Conservation (phyloP, 2,113 vertebrate species). For the Lucifuga dentata region DNA sequence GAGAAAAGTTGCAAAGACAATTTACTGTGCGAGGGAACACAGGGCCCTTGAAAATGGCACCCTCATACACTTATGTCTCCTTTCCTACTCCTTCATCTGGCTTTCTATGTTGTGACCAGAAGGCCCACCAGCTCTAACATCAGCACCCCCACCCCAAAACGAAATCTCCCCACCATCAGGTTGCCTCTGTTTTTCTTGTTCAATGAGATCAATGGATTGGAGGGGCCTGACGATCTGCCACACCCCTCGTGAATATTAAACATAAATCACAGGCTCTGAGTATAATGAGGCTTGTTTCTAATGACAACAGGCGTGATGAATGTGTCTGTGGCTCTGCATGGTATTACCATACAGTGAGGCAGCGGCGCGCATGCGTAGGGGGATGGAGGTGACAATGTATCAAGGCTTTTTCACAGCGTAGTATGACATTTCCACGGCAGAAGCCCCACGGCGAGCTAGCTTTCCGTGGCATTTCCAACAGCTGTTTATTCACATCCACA, state of each 20-base stretch:
- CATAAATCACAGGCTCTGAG: constrained; percentile 64
- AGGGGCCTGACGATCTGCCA: constrained; percentile 60
- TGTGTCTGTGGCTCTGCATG: constrained; percentile 52
- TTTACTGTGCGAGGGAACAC: constrained; percentile 55
- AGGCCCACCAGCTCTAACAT: constrained; percentile 40
- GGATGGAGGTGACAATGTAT: constrained; percentile 32
- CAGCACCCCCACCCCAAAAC: not conserved
- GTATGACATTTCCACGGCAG: constrained; percentile 70
- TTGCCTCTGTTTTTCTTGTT: constrained; percentile 40
- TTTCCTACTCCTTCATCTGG: constrained; percentile 41
- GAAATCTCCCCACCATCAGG: not conserved
- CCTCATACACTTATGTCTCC: constrained; percentile 30
- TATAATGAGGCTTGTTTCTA: constrained; percentile 75
- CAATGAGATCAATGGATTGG: constrained; percentile 64
- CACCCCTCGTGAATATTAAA: constrained; percentile 74
- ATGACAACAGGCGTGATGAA: constrained; percentile 73
- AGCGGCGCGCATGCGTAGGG: constrained; percentile 39
- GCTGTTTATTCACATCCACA: constrained; percentile 61
- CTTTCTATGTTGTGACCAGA: constrained; percentile 43
- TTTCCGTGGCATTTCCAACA: constrained; percentile 66
- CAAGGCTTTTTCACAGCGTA: constrained; percentile 36
- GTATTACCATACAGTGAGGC: constrained; percentile 58
- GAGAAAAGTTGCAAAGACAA: constrained; percentile 69
- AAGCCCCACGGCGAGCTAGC: constrained; percentile 63
- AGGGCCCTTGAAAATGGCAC: constrained; percentile 56